Base-by-base conservation (phyloP, 2,888 invertebrate species). In the Eucriotettix oculatus region DNA sequence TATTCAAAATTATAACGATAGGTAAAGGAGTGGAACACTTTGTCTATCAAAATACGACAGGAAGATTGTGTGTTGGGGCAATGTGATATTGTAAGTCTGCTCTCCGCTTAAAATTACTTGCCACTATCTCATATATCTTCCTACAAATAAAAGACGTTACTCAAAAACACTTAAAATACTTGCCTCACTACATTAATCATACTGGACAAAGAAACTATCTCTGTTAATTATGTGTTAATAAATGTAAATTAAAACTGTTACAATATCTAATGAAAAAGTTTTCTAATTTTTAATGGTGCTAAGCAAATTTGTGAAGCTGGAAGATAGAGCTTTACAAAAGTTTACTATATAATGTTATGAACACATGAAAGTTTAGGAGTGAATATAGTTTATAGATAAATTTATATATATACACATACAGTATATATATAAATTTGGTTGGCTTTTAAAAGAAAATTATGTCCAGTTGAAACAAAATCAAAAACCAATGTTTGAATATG, bases 1-100 rank as follows among this genome's bases (percentile, higher is more conserved):
- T 16, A 16, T 29, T 52, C 12, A 14, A n/a, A 14, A n/a, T 12
- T 14, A 14, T 14, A n/a, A 12, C 9, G 12, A 12, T n/a, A 48
- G 12, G 12, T 12, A 56, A 55, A 60, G 63, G 62, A 62, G 63
- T 63, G 63, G 63, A 63, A 63, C 63, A 62, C 63, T 59, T 43
- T 53, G 53, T 10, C 10, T 40, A 48, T 10, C 11, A 53, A 12
- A 53, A n/a, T 52, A 29, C 7, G 29, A 29, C 29, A 29, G 29
- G 7, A 29, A 29, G 29, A 29, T 29, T 29, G 7, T 29, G 29
- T 29, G 29, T 29, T 29, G 7, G 29, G 29, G 29, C 12, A 48
- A 48, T 48, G 14, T n/a, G 12, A 14, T 48, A 48, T 48, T n/a
- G n/a, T 48, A 48, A 48, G 48, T 48, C n/a, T 48, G 12, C n/a